Evolutionary conservation across 2,888 invertebrate genomes (phyloP), one percentile per base, ranked within the genome.

Genomic region (Sinotaia quadrata): DNA sequence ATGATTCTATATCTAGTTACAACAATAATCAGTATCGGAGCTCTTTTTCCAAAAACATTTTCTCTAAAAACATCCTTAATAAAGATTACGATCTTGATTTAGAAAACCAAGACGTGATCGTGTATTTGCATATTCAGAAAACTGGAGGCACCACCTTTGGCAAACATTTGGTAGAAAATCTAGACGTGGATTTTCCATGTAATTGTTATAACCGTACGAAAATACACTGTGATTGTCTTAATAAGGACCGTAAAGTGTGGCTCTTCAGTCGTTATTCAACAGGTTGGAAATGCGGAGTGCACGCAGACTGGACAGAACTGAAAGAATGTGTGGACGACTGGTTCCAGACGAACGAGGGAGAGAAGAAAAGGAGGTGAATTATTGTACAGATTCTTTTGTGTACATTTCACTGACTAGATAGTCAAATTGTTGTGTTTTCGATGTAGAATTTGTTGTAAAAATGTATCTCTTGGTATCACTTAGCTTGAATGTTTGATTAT

Each of bases 111-210:
- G 98, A 99, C 90, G 98, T 99, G 68, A 94, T 99, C 91, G 98
- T 99, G 66, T 93, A 99, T 91, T 90, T 99, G 78, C 98, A 99
- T 89, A 98, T 99, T 88, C 99, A 99, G 89, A 99, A 99, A 90
- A 99, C 98, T 63, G 98, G 98, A 67, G 99, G 99, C 34, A 98
- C 98, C 49, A 88, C 96, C 8, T 98, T 99, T 88, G 99, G 98
- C 66, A 93, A 94, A 87, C 97, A 98, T 90, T 91, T 99, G 80
- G 98, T 98, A 69, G 94, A 94, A 90, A 96, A 98, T 90, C 91
- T 98, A 85, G 96, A 97, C 89, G 90, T 94, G 71, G 93, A 95
- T 91, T 92, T 95, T 82, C 97, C 97, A 51, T 98, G 98, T 89
- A 93, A 94, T 85, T 98, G 98, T 90, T 95, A 95, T 86, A 91